Evolutionary conservation across 1,140 invertebrate genomes (phyloP), one percentile per base, ranked within the genome.

Genomic region (Sogatella furcifera): DNA sequence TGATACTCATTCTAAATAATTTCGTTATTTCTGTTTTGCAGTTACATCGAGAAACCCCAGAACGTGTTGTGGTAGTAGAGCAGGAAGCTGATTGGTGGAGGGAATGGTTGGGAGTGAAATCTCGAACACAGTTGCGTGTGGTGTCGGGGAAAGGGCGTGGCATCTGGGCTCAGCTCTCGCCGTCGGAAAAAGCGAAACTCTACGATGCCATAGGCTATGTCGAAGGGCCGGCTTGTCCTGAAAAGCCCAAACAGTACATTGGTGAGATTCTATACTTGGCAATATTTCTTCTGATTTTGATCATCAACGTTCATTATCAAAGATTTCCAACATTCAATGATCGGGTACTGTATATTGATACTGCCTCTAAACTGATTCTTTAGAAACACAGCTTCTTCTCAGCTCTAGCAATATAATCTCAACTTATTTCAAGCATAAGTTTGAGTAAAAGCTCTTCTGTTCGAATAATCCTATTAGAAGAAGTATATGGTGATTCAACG

Each of bases 111-210:
- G 74, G 44, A 49, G 62, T 3, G 69, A 71, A 41, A 69, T 72
- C 57, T 43, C 62, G 53, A 17, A 59, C 22, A 58, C 68, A 66
- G 44, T 59, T 64, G 55, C 55, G 67, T 28, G 62, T 73, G 15
- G 67, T 67, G 41, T 62, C 69, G 8, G 80, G 80, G 55, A 78
- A 80, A 57, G 73, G 70, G 14, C 72, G 74, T 57, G 80, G 74
- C 17, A 74, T 85, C 60, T 83, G 84, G 80, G 79, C 80, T 19
- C 78, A 83, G 65, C 69, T 88, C n/a, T 83, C 82, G 2, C 78
- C 80, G 42, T 81, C 83, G 42, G 84, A 88, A 70, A 81, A 81
- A 67, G 74, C 78, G 61, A 76, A 76, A 54, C 73, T 88, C 8
- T 86, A 80, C 68, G 79, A 84, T 67, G 76, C 81, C 19, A 84